Conservation (phyloP, 2,113 vertebrate genomes). For the Callopanchax toddi region DNA sequence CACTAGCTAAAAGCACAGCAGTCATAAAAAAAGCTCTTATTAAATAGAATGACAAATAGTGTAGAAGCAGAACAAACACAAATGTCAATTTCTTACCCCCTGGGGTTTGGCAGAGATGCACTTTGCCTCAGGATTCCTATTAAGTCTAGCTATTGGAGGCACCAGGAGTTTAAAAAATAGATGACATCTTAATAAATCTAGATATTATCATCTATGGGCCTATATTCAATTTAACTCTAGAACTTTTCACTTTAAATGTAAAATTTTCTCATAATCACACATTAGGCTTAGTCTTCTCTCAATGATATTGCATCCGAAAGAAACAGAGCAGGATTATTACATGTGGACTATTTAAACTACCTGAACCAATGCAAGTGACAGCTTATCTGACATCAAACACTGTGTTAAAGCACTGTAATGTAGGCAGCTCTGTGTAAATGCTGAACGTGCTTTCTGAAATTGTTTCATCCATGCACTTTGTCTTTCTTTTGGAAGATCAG, state of each 20-base stretch:
- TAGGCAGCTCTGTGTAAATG: slow-evolving; percentile 8
- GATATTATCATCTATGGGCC: not conserved
- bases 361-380: slow-evolving; percentile 12
- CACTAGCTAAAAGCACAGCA: slow-evolving; percentile 2
- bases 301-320: not conserved
- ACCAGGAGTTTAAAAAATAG: slow-evolving; percentile 12
- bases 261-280: not conserved
- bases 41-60: slow-evolving; percentile 20
- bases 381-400: slow-evolving; percentile 1
- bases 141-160: slow-evolving; percentile 6
- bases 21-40: slow-evolving; percentile 14
- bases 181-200: slow-evolving; percentile 4
- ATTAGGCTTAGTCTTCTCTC: not conserved
- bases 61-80: slow-evolving; percentile 9
- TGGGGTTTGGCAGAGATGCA: slow-evolving; percentile 19
- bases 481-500: slow-evolving; percentile 17
- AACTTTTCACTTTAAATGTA: not conserved
- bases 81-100: slow-evolving; percentile 9
- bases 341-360: slow-evolving; percentile 1
- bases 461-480: not conserved
- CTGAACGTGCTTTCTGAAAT: not conserved
- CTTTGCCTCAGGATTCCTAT: slow-evolving; percentile 8
- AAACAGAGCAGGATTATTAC: slow-evolving; percentile 16
- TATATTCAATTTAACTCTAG: no score
- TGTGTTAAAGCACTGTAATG: slow-evolving; percentile 10